A percentile compares a stretch with the other conserved stretches of the same genome.
Conservation (phyloP, 2,797 vertebrate genomes). For the Dendrocincla tyrannina region DNA sequence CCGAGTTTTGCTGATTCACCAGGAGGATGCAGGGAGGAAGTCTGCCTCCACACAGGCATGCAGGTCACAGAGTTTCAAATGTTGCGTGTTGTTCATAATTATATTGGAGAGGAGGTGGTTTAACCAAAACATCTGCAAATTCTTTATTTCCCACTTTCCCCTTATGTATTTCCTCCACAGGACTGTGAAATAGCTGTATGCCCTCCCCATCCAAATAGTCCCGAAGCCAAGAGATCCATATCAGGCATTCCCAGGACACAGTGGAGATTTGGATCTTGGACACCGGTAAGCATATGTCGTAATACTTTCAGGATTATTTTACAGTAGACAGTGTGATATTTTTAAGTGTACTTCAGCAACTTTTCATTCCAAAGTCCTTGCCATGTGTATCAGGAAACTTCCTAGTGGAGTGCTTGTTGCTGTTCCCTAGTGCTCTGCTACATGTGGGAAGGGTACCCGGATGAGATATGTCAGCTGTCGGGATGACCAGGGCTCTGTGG, state of each 20-base stretch:
- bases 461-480: conserved; percentile 98
- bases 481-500: conserved; percentile 91
- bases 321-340: not conserved
- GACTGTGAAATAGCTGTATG: conserved; percentile 93
- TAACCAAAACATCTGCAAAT: not conserved
- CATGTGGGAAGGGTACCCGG: conserved; percentile 91
- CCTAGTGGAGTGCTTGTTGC: not conserved
- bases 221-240: conserved; percentile 80
- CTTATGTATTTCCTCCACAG: conserved; percentile 66
- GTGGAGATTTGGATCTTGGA: conserved; percentile 99
- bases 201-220: conserved; percentile 81
- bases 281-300: conserved; percentile 79
- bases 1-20: not conserved
- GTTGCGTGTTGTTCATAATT: not conserved
- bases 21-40: not conserved
- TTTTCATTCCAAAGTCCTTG: not conserved
- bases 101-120: not conserved
- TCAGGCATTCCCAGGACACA: conserved; percentile 86
- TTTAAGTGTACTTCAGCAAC: not conserved
- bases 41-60: not conserved
- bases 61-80: not conserved
- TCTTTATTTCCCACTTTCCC: not conserved
- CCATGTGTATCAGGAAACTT: not conserved
- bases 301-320: not conserved
- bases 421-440: conserved; percentile 88